Conservation (phyloP, 2,888 invertebrate genomes). For the Chesias legatella region DNA sequence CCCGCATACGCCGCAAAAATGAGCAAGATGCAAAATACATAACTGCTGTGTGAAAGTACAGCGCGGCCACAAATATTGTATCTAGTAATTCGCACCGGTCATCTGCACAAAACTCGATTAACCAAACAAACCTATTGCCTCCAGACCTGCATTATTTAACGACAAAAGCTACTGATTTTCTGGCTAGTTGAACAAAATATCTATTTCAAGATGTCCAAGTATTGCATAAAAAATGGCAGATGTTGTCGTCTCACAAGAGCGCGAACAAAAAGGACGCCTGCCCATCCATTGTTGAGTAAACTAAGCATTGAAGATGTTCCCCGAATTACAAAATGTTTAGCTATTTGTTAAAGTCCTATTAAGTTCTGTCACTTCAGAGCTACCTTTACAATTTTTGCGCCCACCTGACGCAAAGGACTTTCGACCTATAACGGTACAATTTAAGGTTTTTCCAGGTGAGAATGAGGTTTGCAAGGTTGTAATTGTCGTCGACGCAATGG, state of each 20-base stretch:
- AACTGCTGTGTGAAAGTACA: too few species aligned
- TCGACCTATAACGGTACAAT: constrained; percentile 24
- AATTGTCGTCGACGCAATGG: constrained; percentile 70
- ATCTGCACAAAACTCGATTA: constrained; percentile 45
- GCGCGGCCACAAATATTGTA: too few species aligned
- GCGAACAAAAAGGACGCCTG: constrained; percentile 57
- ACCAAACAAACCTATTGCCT: constrained; percentile 57
- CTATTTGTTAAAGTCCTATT: constrained; percentile 79
- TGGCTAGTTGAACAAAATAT: constrained; percentile 77
- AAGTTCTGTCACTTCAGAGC: constrained; percentile 70
- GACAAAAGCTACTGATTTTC: constrained; percentile 73
- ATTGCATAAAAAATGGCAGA: constrained; percentile 66
- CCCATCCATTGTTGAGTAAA: constrained; percentile 68
- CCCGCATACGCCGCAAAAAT: too few species aligned
- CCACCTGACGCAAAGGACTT: constrained; percentile 19
- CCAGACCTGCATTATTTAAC: constrained; percentile 45
- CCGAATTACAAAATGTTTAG: constrained; percentile 77
- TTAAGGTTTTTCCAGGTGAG: constrained; percentile 29
- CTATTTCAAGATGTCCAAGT: constrained; percentile 62
- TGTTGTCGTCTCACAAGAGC: constrained; percentile 64
- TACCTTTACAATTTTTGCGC: constrained; percentile 40
- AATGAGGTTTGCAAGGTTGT: constrained; percentile 42
- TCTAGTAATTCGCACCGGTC: constrained; percentile 42
- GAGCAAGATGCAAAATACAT: too few species aligned
- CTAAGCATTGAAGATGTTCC: constrained; percentile 72